A percentile compares a stretch with the other conserved stretches of the same genome.
Evolutionary conservation across 2,113 vertebrate species (phyloP).

Genomic region (Lepus americanus): DNA sequence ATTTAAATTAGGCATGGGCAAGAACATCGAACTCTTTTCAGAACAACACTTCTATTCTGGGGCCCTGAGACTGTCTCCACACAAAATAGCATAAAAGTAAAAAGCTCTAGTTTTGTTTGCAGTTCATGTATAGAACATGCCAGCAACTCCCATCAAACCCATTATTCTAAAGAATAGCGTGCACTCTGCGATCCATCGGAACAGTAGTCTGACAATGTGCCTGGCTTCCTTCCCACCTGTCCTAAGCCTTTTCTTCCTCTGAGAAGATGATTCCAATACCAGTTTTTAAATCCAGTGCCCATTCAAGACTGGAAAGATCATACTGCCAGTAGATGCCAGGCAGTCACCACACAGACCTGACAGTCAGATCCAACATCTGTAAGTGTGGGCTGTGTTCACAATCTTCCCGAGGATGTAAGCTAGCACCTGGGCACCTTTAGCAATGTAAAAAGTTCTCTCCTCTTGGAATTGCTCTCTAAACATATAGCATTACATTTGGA

Average conservation of each 20-base stretch:
- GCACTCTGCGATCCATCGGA: not conserved
- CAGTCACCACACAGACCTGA: not conserved
- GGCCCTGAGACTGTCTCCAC: not conserved
- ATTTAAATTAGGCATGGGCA: not conserved
- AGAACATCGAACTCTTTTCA: not conserved
- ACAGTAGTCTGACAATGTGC: not conserved
- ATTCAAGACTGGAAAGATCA: not conserved
- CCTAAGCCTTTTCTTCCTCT: not conserved
- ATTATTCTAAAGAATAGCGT: not conserved
- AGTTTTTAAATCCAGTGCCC: not conserved
- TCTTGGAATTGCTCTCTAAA: constrained; percentile 3
- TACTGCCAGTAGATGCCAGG: not conserved
- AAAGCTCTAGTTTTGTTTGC: not conserved
- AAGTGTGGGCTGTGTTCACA: not conserved
- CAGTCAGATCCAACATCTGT: not conserved
- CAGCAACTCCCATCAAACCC: not conserved
- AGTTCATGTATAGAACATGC: not conserved
- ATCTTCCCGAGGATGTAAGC: not conserved
- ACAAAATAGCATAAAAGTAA: not conserved
- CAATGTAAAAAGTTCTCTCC: not conserved
- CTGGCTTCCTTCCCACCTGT: not conserved
- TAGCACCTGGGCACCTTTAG: not conserved
- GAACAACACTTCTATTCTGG: not conserved
- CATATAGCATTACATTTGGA: not conserved
- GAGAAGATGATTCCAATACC: not conserved